Base-by-base conservation (phyloP, 64 coral and sea anemone species). In the Actinia equina region DNA sequence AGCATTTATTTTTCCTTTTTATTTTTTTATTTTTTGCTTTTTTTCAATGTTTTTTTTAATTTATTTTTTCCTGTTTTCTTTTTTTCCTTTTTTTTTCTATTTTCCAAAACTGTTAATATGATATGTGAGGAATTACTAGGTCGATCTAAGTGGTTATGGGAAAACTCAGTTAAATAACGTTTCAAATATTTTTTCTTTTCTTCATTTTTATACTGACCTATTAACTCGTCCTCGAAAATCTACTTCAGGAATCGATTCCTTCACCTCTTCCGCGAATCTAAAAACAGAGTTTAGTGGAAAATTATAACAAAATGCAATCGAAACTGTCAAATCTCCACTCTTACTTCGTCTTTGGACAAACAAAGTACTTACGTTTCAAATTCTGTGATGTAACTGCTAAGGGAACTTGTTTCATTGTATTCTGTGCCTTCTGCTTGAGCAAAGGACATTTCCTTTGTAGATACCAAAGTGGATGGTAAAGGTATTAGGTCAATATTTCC, bases 181-280 rank as follows among this genome's bases (percentile, higher is more conserved):
- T 49, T 49, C 7, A 4, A 74, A 12, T 8, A 71, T 19, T 22
- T 25, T 7, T 71, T 23, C 23, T 11, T 2, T 74, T 23, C n/a
- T 65, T 65, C 62, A 13, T 65, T 23, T 74, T 74, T 27, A 81
- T 18, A 85, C 49, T n/a, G 27, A 92, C 90, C 90, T 87, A 46
- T 87, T 83, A 17, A 92, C 30, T 59, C 85, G 59, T 30, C 90
- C 90, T 55, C 90, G 43, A 43, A 11, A 71, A 71, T 92, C 90
- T 56, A 92, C 90, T 26, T 92, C 90, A 19, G 90, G 90, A 83
- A 92, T 87, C 20, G 77, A 54, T 54, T 86, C 90, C 37, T 87
- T 92, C 22, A 92, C 85, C 53, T 92, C 90, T 41, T 92, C 90
- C 69, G 90, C 90, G 81, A 92, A 92, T 15, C 90, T 92, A 69